phyloP scores from a whole-genome alignment of 2,888 invertebrate genomes.

The Eupithecia subfuscata region DNA sequence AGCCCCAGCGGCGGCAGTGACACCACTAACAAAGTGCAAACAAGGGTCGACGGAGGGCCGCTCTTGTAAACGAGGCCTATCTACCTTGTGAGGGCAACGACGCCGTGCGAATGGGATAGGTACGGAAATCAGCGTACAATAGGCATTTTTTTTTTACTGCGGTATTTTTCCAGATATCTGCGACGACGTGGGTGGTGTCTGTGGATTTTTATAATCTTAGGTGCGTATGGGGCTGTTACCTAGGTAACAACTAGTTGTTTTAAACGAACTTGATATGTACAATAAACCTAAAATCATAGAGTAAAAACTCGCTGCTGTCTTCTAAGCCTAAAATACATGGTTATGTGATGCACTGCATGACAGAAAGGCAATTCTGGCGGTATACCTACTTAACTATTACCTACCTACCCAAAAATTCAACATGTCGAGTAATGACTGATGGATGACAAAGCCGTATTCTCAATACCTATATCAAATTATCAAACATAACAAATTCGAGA shows the following conservation, averaged over 20 bases:
- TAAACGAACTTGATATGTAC: neutral
- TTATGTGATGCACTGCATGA: neutral
- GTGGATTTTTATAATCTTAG: neutral
- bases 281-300: no score
- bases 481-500: neutral
- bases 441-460: neutral
- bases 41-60: slow-evolving; percentile 39
- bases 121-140: slow-evolving; percentile 14
- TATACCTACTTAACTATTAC: no score
- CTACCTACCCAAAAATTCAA: no score
- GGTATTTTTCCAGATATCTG: neutral
- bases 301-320: no score
- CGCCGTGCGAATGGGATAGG: slow-evolving; percentile 27
- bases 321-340: neutral
- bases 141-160: neutral
- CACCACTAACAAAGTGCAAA: slow-evolving; percentile 43
- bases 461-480: no score
- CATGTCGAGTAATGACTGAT: no score
- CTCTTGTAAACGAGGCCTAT: slow-evolving; percentile 26
- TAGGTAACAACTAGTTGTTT: no score
- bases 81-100: slow-evolving; percentile 36
- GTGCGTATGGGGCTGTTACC: neutral
- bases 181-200: neutral
- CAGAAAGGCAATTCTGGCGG: neutral
- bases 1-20: slow-evolving; percentile 26